Conservation (phyloP, 2,797 vertebrate genomes). For the Peromyscus aztecus region DNA sequence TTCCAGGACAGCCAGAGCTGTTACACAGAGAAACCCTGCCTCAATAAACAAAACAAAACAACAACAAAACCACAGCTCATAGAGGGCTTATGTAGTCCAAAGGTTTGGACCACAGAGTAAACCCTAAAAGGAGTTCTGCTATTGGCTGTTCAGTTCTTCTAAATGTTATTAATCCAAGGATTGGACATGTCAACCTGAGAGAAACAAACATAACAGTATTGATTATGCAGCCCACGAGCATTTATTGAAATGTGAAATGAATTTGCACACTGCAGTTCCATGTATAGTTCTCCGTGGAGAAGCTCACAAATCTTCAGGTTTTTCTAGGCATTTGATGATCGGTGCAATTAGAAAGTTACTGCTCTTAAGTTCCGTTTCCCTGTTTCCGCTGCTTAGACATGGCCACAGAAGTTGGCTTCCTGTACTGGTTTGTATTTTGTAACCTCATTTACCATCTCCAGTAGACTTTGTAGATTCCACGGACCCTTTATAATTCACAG, state of each 20-base stretch:
- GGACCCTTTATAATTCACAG: not conserved
- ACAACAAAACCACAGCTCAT: not conserved
- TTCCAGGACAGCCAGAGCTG: not conserved
- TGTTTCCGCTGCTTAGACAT: not conserved
- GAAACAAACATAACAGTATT: not conserved
- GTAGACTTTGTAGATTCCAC: not conserved
- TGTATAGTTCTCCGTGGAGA: not conserved
- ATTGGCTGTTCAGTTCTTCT: not conserved
- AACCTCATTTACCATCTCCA: not conserved
- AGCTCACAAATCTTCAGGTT: not conserved
- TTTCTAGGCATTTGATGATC: not conserved
- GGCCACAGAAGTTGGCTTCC: not conserved
- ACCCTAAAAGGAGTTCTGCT: too few relatives aligned
- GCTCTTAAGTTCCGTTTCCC: not conserved
- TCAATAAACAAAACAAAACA: not conserved
- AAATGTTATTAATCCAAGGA: not conserved
- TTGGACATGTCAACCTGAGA: not conserved
- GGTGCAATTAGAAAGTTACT: not conserved
- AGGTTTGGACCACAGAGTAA: rapidly evolving
- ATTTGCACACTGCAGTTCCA: not conserved
- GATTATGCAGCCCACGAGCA: not conserved
- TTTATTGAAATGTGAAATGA: not conserved
- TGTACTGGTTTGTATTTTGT: not conserved
- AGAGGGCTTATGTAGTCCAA: rapidly evolving
- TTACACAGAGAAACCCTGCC: not conserved